Conservation (phyloP, 1,140 invertebrate genomes). For the Drosophila burlai region DNA sequence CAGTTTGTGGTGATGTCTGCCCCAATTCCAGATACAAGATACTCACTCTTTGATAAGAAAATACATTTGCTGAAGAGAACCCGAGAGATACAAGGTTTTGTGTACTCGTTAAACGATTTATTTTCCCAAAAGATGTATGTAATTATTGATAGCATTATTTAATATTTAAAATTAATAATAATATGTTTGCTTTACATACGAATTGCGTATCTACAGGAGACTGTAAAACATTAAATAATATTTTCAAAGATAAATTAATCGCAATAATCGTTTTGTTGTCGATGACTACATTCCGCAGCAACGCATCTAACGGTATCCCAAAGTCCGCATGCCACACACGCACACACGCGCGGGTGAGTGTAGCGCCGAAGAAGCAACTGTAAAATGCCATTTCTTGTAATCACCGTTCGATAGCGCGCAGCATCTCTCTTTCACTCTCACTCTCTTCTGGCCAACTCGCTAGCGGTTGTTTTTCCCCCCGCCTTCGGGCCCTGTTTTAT, state of each 20-base stretch:
- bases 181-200: too few species aligned
- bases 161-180: not conserved
- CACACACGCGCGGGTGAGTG: slow-evolving; percentile 20
- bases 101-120: not conserved
- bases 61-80: too few species aligned
- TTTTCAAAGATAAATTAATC: not conserved
- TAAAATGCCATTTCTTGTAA: slow-evolving; percentile 43
- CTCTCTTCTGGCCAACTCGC: slow-evolving; percentile 16
- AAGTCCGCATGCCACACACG: not conserved
- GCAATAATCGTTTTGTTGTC: not conserved
- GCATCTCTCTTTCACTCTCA: slow-evolving; percentile 12
- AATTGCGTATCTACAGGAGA: too few species aligned
- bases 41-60: not conserved
- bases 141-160: too few species aligned
- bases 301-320: not conserved
- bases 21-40: not conserved
- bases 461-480: slow-evolving; percentile 59
- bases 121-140: not conserved
- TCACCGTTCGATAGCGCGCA: slow-evolving; percentile 24
- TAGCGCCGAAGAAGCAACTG: slow-evolving; percentile 33
- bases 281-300: not conserved
- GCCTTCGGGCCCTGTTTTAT: slow-evolving; percentile 22
- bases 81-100: not conserved
- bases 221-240: too few species aligned
- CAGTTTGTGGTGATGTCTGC: not conserved